Base-by-base conservation (phyloP, 1,140 invertebrate species). In the Paralvinella palmiformis region DNA sequence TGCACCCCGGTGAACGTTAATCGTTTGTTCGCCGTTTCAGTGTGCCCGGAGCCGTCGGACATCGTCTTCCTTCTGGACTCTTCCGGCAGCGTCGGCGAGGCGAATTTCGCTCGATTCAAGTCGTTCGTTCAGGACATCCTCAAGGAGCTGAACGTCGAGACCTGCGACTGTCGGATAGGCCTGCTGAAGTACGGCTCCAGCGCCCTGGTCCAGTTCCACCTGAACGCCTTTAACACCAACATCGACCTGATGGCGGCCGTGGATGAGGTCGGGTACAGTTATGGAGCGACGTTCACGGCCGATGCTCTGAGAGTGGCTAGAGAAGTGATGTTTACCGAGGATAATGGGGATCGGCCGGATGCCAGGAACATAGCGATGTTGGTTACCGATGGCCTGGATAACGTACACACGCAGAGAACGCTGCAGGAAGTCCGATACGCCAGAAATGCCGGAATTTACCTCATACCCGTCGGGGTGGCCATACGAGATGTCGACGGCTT, bases 1-100 rank as follows among this genome's bases (percentile, higher is more conserved):
- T n/a, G n/a, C n/a, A n/a, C n/a, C n/a, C n/a, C n/a, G n/a, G n/a
- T n/a, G n/a, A n/a, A n/a, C n/a, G n/a, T n/a, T n/a, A n/a, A n/a
- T n/a, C n/a, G n/a, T n/a, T n/a, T n/a, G n/a, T n/a, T n/a, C n/a
- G 5, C 22, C 17, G 13, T 17, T 35, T 6, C 56, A 77, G 75
- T 68, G n/a, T 75, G 73, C 52, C 55, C 71, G 15, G 29, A n/a
- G 6, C 44, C 22, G 33, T 10, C 50, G 22, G 61, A 63, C 50
- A 35, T 63, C 15, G 50, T 63, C 15, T 63, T 63, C 45, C 22
- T 45, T 17, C 29, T 63, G 24, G 61, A 63, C 15, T 32, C 50
- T 37, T 63, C 61, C 3, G 50, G 45, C 4, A 55, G 33, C 31
- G 61, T 63, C 5, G 61, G 61, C 5, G 48, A 63, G 50, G 61